Evolutionary conservation across 2,113 vertebrate species (phyloP), one percentile per base, ranked within the genome.

Genomic region (Protobothrops flavoviridis): DNA sequence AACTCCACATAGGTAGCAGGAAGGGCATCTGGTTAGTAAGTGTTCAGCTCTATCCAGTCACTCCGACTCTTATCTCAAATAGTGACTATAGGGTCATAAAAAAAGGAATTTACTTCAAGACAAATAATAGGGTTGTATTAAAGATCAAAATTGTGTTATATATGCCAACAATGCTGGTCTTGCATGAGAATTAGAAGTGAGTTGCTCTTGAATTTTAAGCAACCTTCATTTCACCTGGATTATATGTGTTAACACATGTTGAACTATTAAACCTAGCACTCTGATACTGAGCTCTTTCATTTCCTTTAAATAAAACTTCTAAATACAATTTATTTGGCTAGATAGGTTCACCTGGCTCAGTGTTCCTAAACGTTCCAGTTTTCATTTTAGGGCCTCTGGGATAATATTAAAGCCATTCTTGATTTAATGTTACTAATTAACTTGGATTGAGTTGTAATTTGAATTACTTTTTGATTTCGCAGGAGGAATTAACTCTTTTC

Each of bases 391-490:
- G 93, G 93, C 94, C 94, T 92, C 95, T 89, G 93, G 96, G 96
- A 97, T 87, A 90, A 96, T 45, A 93, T 52, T 96, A 97, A 97
- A 97, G 96, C 96, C 95, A 95, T 95, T 92, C 93, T 93, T 92
- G 94, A 97, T 95, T 97, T 97, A 97, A 97, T 97, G 93, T 96
- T 95, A 96, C 95, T 97, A 96, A 97, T 97, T 97, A 96, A 96
- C 96, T 96, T 96, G 95, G 96, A 97, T 97, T 97, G 97, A 95
- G 92, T 97, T 96, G 96, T 97, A 97, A 97, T 15, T 91, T 97
- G 95, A 97, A 97, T 97, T 97, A 97, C 96, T 95, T 97, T 96
- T 95, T 0, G 95, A 96, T 97, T 97, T 97, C 96, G 96, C 92
- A 94, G 95, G 9, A 43, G 88, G 95, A 95, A 97, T 97, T 97